Percentiles rank a stretch among this genome's conserved stretches.
Conservation (phyloP, 1,140 invertebrate species). For the Cherax quadricarinatus region DNA sequence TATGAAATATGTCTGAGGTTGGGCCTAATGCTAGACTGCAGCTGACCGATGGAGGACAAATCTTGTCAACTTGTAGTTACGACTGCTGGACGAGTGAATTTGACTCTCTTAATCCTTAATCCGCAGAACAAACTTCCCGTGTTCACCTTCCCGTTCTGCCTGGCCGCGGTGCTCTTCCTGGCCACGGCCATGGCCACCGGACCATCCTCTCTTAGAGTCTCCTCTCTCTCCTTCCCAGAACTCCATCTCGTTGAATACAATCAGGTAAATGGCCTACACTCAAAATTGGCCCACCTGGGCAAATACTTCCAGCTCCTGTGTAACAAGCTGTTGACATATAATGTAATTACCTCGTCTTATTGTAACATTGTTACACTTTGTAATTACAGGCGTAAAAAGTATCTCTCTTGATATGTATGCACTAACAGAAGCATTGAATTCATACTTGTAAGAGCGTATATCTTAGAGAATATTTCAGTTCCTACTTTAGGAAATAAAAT, state of each 20-base stretch:
- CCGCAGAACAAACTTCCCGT: constrained; percentile 51
- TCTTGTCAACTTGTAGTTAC: not conserved
- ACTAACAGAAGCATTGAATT: too few species aligned
- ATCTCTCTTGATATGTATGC: too few species aligned
- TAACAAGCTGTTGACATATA: too few species aligned
- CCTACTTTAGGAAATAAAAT: too few species aligned
- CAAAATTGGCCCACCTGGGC: too few species aligned
- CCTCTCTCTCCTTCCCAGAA: constrained; percentile 47
- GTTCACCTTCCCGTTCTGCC: constrained; percentile 70
- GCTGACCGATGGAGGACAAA: not conserved
- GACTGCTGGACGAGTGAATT: not conserved
- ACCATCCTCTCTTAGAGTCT: not conserved
- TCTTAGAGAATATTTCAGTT: too few species aligned
- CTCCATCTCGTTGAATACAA: constrained; percentile 39
- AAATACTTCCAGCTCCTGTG: too few species aligned
- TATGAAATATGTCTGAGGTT: not conserved
- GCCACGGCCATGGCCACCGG: constrained; percentile 25
- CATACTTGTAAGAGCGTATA: too few species aligned
- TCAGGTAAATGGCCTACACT: not conserved
- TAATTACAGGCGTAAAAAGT: too few species aligned
- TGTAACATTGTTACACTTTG: too few species aligned
- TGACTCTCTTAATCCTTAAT: not conserved
- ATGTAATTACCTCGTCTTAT: too few species aligned
- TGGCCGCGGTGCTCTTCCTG: constrained; percentile 45
- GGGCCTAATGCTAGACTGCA: not conserved